phyloP scores from a whole-genome alignment of 2,113 vertebrate species.

The Nettapus auritus region DNA sequence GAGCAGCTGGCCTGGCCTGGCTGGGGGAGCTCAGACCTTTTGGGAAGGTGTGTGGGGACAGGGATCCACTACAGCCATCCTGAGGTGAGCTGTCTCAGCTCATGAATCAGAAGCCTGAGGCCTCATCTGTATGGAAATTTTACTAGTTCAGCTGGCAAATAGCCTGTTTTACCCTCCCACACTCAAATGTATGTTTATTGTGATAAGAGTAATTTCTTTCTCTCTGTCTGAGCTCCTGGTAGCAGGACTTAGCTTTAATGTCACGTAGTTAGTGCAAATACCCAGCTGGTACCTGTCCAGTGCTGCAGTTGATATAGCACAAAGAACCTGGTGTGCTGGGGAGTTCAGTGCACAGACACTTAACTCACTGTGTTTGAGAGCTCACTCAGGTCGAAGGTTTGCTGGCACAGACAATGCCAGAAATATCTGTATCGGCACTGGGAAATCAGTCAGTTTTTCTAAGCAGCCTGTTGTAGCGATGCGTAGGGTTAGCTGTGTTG shows the following conservation, averaged over 20 bases:
- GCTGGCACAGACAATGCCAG: not conserved
- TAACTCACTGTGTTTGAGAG: not conserved
- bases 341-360: not conserved
- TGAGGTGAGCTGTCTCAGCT: not conserved
- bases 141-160: not conserved
- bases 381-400: not conserved
- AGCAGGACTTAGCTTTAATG: not conserved
- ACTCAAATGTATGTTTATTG: not conserved
- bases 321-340: not conserved
- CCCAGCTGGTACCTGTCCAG: not conserved
- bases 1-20: not conserved
- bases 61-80: not conserved
- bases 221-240: not conserved
- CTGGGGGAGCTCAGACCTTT: not conserved
- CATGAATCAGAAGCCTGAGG: not conserved
- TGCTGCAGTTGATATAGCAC: rapidly evolving
- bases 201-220: not conserved
- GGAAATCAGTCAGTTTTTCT: not conserved
- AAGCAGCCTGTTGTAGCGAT: not conserved
- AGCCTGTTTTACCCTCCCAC: not conserved
- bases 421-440: not conserved
- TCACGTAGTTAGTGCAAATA: not conserved
- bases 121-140: not conserved
- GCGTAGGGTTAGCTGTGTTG: not conserved
- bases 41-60: not conserved